Percentiles rank a stretch among this genome's conserved stretches.
phyloP scores from a whole-genome alignment of 2,113 vertebrate genomes.

The Solenodon paradoxus region DNA sequence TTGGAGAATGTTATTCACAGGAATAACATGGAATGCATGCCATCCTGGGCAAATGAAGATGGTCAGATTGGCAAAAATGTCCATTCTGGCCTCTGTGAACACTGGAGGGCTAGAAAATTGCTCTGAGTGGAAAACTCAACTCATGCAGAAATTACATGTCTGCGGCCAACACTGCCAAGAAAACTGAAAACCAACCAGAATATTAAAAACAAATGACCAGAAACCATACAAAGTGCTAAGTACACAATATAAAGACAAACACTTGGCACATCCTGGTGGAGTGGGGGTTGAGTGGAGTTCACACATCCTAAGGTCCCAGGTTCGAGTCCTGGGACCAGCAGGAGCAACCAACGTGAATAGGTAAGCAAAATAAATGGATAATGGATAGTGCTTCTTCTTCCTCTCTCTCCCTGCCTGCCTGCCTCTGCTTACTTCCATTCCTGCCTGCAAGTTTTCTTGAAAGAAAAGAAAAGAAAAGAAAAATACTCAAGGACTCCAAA shows the following conservation, averaged over 20 bases:
- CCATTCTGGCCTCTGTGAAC: slow-evolving; percentile 62
- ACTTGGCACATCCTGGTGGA: too few relatives aligned
- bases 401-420: too few relatives aligned
- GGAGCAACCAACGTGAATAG: too few relatives aligned
- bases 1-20: slow-evolving; percentile 44
- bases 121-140: slow-evolving; percentile 80
- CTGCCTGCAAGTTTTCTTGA: too few relatives aligned
- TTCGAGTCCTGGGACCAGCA: too few relatives aligned
- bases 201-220: slow-evolving; percentile 80
- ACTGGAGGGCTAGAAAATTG: slow-evolving; percentile 77
- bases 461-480: too few relatives aligned
- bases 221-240: slow-evolving; percentile 82
- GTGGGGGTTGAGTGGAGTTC: too few relatives aligned
- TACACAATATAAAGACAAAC: too few relatives aligned
- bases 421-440: too few relatives aligned
- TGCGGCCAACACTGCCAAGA: slow-evolving; percentile 74
- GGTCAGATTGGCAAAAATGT: slow-evolving; percentile 65
- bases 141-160: slow-evolving; percentile 78
- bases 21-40: background rate
- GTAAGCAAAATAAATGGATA: too few relatives aligned
- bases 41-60: slow-evolving; percentile 54
- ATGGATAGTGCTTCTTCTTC: too few relatives aligned
- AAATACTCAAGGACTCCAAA: slow-evolving; percentile 64
- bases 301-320: too few relatives aligned
- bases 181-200: slow-evolving; percentile 78